These are phyloP conservation scores for Cheilosia scutellata DNA, from an alignment of 2,888 invertebrate species.

Conservation along the genomic window DNA sequence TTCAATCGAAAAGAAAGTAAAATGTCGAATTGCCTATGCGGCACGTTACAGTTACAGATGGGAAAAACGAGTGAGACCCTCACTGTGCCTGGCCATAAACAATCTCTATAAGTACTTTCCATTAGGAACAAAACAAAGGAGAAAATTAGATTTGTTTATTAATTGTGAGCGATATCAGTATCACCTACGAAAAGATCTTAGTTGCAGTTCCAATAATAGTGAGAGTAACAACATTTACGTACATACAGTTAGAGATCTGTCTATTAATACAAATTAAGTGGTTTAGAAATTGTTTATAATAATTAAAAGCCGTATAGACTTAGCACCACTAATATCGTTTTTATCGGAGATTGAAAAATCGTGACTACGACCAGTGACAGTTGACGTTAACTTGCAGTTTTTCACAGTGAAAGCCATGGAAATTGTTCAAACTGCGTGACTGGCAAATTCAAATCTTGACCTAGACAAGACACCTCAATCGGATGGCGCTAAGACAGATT, in stretches of 20 bases:
- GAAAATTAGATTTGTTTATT: slow-evolving; percentile 66
- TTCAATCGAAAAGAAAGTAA: slow-evolving; percentile 74
- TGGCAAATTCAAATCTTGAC: slow-evolving; percentile 48
- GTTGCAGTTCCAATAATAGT: slow-evolving; percentile 6
- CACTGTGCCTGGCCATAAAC: slow-evolving; percentile 45
- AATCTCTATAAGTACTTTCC: slow-evolving; percentile 65
- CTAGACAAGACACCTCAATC: slow-evolving; percentile 53
- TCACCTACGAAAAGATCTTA: slow-evolving; percentile 51
- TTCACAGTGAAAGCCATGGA: slow-evolving; percentile 36
- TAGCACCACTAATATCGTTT: background rate
- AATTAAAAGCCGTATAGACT: background rate
- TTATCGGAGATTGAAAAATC: slow-evolving; percentile 21
- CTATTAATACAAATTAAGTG: background rate
- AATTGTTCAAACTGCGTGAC: slow-evolving; percentile 34
- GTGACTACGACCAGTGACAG: slow-evolving; percentile 26
- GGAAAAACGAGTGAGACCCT: slow-evolving; percentile 15
- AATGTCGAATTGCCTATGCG: slow-evolving; percentile 45
- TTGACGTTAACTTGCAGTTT: slow-evolving; percentile 3
- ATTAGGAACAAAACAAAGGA: slow-evolving; percentile 65
- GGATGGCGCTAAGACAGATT: slow-evolving; percentile 17
- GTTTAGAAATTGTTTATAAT: background rate
- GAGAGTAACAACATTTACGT: background rate
- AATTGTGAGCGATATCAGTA: slow-evolving; percentile 60
- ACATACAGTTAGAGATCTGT: background rate
- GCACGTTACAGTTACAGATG: slow-evolving; percentile 9